Evolutionary conservation across 2,113 vertebrate species (phyloP).

Genomic region (Phylloscopus trochiloides): DNA sequence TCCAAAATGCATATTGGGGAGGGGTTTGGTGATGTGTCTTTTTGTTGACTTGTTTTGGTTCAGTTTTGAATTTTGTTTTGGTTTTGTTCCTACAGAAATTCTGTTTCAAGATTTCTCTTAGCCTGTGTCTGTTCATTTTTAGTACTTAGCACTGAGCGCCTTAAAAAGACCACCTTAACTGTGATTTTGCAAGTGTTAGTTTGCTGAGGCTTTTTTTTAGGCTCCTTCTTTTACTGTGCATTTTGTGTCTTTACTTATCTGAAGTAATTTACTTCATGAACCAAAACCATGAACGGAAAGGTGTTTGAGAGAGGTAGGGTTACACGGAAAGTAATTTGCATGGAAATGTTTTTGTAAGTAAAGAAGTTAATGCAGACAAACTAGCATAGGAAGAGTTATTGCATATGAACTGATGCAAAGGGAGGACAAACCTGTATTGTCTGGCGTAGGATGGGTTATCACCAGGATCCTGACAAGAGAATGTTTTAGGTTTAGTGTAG

Average conservation of each 20-base stretch:
- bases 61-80: neutral
- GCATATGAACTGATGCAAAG: neutral
- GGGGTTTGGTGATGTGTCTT: neutral
- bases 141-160: neutral
- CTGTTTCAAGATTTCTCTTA: neutral
- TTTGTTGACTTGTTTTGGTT: neutral
- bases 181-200: neutral
- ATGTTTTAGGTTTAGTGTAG: constrained; percentile 40
- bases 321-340: constrained; percentile 6
- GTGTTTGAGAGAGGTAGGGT: neutral
- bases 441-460: constrained; percentile 23
- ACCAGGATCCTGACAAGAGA: neutral
- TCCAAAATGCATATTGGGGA: neutral
- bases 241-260: neutral
- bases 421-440: neutral
- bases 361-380: neutral
- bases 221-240: neutral
- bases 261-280: neutral
- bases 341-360: neutral
- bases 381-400: neutral
- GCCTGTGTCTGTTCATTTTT: neutral
- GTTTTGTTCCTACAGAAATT: neutral
- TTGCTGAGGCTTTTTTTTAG: neutral
- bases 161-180: neutral
- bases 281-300: neutral